Evolutionary conservation across 2,888 invertebrate genomes (phyloP).

Genomic region (Campoplex capitator): DNA sequence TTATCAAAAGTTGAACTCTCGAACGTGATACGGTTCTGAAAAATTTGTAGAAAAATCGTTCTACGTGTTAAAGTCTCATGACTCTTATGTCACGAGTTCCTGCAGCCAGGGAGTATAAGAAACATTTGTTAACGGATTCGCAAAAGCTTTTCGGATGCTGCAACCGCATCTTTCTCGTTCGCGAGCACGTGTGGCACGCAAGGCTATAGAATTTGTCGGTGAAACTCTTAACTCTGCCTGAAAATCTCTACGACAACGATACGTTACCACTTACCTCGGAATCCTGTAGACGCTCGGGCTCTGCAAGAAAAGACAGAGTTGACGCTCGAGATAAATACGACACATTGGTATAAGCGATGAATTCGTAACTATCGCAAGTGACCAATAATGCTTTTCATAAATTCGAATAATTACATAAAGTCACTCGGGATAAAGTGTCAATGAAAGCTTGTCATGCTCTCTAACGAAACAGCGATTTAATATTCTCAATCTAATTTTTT

Average conservation of each 20-base stretch:
- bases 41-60: conserved; percentile 5
- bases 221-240: conserved; percentile 44
- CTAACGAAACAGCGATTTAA: too few relatives aligned
- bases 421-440: background rate
- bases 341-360: conserved; percentile 9
- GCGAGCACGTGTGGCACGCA: background rate
- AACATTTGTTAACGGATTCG: conserved; percentile 52
- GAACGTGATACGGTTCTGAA: background rate
- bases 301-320: conserved; percentile 68
- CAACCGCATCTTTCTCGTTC: conserved; percentile 22
- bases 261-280: conserved; percentile 78
- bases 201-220: conserved; percentile 42
- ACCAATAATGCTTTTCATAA: background rate
- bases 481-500: background rate
- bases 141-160: conserved; percentile 30
- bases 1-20: background rate
- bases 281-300: conserved; percentile 73
- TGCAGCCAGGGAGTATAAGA: background rate
- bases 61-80: background rate
- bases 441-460: background rate
- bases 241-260: conserved; percentile 58
- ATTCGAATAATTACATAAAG: background rate
- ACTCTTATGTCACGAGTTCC: conserved; percentile 1
- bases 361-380: background rate
- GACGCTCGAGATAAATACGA: conserved; percentile 58